phyloP scores from a whole-genome alignment of 1,140 invertebrate genomes.

The Trinorchestia longiramus region DNA sequence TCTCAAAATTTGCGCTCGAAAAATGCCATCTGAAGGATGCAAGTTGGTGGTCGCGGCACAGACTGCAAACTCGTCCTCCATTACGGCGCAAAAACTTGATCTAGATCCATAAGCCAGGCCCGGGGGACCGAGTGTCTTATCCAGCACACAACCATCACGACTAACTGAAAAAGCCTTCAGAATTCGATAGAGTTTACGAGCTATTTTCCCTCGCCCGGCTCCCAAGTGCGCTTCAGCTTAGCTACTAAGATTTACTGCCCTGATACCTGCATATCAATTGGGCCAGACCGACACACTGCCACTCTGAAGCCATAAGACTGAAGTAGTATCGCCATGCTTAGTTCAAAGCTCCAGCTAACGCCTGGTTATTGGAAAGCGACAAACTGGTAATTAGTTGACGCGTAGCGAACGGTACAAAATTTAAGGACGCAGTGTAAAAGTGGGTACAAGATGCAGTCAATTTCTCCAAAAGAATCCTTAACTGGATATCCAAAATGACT shows the following conservation, averaged over 20 bases:
- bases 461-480: neutral
- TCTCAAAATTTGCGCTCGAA: no score
- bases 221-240: neutral
- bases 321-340: neutral
- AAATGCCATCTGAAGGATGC: no score
- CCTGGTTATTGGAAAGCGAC: neutral
- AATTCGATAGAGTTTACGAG: slow-evolving; percentile 34
- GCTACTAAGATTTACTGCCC: slow-evolving; percentile 6
- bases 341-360: neutral
- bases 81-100: neutral
- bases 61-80: neutral
- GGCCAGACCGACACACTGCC: neutral
- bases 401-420: neutral
- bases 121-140: neutral
- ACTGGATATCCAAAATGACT: neutral
- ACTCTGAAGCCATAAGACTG: neutral
- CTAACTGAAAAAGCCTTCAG: slow-evolving; percentile 11
- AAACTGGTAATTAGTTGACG: neutral
- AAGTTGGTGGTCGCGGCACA: neutral
- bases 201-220: slow-evolving; percentile 14
- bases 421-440: neutral
- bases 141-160: neutral
- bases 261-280: slow-evolving; percentile 33
- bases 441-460: neutral
- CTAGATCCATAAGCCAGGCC: neutral